Base-by-base conservation (phyloP, 2,113 vertebrate genomes). In the Zosterops borbonicus region DNA sequence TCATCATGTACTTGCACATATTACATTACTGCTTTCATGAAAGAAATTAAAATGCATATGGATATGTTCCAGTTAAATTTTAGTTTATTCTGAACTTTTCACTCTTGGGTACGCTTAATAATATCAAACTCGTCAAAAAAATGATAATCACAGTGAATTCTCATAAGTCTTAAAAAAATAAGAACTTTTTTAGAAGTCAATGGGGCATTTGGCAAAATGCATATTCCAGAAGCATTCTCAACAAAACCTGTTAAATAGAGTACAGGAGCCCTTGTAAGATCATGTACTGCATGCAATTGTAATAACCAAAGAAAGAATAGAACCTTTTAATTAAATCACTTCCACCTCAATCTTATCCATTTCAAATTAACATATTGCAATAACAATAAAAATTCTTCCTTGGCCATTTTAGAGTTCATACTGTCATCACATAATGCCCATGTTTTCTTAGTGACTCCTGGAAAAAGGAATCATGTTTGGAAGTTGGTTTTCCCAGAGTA, bases 281-380 rank as follows among this genome's bases (percentile, higher is more conserved):
- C 56, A 88, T 4, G 18, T 8, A 56, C 16, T 2, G 0, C 28
- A 83, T 16, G n/a, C n/a, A 60, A 89, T 78, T 83, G 53, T 11
- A 87, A 71, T 31, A 90, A 91, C 52, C 63, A 91, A 83, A 83
- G 28, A 42, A 92, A 93, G 27, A 88, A 74, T 0, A 80, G 27
- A 93, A 42, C 41, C 50, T 44, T 56, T 64, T 75, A 81, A 95
- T 74, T 81, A 96, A 92, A 92, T 64, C 22, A 78, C 52, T 88
- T 91, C 29, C 68, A 89, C 41, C 56, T 81, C 80, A 81, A 68
- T n/a, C 71, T 80, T 56, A 89, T 11, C 56, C 24, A 74, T 60
- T 93, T 89, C 79, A 88, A 77, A 88, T 56, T 7, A 74, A 84
- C n/a, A 25, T 52, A 59, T 33, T 67, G 33, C 6, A 77, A 52